Evolutionary conservation across 2,797 vertebrate species (phyloP), one percentile per base, ranked within the genome.

Genomic region (Hephaestus fuliginosus): DNA sequence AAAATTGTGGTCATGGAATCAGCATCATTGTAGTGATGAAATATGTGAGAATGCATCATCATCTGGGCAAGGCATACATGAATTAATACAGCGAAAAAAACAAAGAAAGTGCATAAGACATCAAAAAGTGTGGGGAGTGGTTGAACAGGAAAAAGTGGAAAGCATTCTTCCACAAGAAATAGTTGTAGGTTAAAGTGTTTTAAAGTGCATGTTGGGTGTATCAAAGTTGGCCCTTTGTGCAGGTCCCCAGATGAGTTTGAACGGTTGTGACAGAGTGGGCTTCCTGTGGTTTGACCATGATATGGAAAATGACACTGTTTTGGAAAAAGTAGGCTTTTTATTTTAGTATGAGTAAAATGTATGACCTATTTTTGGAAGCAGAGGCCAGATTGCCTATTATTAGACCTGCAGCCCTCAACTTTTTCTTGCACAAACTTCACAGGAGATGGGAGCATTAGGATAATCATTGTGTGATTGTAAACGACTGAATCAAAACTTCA

Each of bases 111-210:
- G 41, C 9, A 56, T 65, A 25, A 43, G 53, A 51, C 70, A 4
- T 44, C 12, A 71, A 65, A 62, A n/a, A 3, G 0, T 14, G 0
- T 52, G 0, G 10, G 5, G 2, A 33, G 17, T 1, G 18, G 7
- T 7, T 68, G 8, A 53, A 82, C 51, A 78, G 73, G 74, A 78
- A 87, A 76, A 63, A 14, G 41, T 73, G 25, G 14, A 76, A 65
- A n/a, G 43, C 22, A 7, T n/a, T 64, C 48, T 65, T 82, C 28
- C 39, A 83, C 81, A 86, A 88, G 74, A 90, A 85, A 81, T 81
- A 56, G 48, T 52, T 70, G 14, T n/a, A 71, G 55, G 68, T 60
- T 73, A 25, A 66, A 69, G 60, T 18, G 13, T 82, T 70, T 41
- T 28, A 18, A 39, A 62, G 20, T 30, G 17, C 49, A 41, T 33